phyloP scores from a whole-genome alignment of 1,140 invertebrate genomes.

The Diachasma alloeum region DNA sequence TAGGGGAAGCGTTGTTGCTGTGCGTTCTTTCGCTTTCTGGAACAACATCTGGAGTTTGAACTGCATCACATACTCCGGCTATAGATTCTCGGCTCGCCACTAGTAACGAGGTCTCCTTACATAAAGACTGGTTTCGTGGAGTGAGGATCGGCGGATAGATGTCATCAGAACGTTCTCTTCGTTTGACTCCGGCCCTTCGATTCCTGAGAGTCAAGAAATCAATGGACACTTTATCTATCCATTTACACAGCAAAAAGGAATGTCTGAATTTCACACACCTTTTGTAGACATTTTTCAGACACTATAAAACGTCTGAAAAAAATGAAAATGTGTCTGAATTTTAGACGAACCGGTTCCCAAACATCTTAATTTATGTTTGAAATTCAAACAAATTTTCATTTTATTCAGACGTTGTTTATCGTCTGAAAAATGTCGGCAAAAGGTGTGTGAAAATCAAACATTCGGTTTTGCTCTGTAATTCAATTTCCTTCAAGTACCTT shows the following conservation, averaged over 20 bases:
- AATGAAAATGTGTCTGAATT: too few species aligned
- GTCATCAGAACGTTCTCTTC: background rate
- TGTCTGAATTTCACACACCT: too few species aligned
- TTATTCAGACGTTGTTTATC: too few species aligned
- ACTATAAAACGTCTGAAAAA: too few species aligned
- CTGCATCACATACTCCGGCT: background rate
- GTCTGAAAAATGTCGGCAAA: too few species aligned
- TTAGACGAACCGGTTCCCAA: too few species aligned
- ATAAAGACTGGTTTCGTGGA: background rate
- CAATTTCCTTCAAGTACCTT: background rate
- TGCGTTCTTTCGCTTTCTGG: background rate
- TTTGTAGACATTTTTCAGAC: too few species aligned
- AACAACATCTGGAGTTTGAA: background rate
- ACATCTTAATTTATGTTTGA: too few species aligned
- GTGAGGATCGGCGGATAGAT: background rate
- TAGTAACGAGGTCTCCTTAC: background rate
- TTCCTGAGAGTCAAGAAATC: background rate
- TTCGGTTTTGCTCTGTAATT: too few species aligned
- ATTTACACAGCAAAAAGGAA: too few species aligned
- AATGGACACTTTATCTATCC: background rate
- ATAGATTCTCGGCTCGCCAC: background rate
- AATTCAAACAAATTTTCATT: too few species aligned
- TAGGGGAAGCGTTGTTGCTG: background rate
- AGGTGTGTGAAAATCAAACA: too few species aligned
- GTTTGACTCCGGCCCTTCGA: background rate